Evolutionary conservation across 1,140 invertebrate species (phyloP).

Genomic region (Conus ventricosus): DNA sequence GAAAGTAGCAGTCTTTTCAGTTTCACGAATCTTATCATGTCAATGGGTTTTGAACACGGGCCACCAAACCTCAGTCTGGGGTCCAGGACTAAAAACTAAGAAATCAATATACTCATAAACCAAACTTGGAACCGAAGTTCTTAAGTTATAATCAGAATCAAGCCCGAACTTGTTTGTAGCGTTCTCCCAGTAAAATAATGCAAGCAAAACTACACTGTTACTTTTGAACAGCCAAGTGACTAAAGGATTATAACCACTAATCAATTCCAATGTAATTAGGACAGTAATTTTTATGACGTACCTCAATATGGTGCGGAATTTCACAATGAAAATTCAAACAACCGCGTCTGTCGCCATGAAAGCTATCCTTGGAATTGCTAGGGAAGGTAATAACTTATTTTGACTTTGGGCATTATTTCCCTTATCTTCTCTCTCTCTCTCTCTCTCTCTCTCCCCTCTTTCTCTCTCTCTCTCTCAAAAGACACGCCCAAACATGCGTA

Average conservation of each 20-base stretch:
- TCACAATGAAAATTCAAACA: neutral
- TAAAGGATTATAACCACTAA: neutral
- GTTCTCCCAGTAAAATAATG: neutral
- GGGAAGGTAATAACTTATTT: neutral
- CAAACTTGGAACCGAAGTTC: too few species aligned
- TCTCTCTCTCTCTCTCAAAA: neutral
- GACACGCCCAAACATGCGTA: neutral
- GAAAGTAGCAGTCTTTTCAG: too few species aligned
- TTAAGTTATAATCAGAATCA: neutral
- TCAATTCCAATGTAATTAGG: neutral
- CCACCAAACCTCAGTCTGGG: too few species aligned
- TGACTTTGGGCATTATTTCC: neutral
- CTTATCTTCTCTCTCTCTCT: too few species aligned
- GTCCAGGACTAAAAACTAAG: too few species aligned
- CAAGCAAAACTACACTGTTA: neutral
- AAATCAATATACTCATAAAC: too few species aligned
- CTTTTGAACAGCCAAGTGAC: neutral
- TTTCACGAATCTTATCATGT: too few species aligned
- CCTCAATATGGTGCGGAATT: neutral
- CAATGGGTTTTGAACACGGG: too few species aligned
- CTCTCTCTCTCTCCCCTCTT: too few species aligned
- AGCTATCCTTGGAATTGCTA: neutral
- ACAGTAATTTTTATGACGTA: neutral
- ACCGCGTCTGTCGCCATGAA: neutral
- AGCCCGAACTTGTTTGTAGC: constrained; percentile 4